Conservation (phyloP, 2,888 invertebrate genomes). For the Luperina nickerlii region DNA sequence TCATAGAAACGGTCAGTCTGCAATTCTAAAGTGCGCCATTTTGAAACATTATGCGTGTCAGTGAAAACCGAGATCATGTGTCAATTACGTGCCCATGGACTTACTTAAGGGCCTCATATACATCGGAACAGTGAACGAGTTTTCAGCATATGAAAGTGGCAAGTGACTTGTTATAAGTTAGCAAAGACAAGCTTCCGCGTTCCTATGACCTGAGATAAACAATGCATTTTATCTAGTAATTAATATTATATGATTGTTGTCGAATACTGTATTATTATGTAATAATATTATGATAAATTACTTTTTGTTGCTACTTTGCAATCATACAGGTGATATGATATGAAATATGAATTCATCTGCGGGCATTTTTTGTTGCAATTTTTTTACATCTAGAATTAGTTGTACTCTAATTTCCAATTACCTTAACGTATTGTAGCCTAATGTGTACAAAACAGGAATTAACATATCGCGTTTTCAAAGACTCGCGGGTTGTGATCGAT, state of each 20-base stretch:
- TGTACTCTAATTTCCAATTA: slow-evolving; percentile 8
- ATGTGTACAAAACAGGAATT: slow-evolving; percentile 3
- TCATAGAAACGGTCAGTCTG: slow-evolving; percentile 32
- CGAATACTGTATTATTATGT: slow-evolving; percentile 25
- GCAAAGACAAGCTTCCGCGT: not conserved
- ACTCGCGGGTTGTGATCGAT: slow-evolving; percentile 22
- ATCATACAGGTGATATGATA: not conserved
- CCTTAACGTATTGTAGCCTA: slow-evolving; percentile 3
- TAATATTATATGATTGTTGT: slow-evolving; percentile 28
- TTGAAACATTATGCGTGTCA: not conserved
- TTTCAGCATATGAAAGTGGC: not conserved
- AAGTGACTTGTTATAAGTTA: not conserved
- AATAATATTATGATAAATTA: slow-evolving; percentile 15
- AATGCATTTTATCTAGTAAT: slow-evolving; percentile 43
- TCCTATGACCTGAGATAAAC: slow-evolving; percentile 31
- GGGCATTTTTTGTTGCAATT: slow-evolving; percentile 12
- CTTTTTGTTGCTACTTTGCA: slow-evolving; percentile 30
- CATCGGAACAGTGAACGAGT: not conserved
- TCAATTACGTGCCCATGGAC: not conserved
- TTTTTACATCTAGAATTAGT: slow-evolving; percentile 14
- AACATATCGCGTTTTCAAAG: slow-evolving; percentile 26
- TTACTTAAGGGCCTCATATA: not conserved
- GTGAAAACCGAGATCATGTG: not conserved
- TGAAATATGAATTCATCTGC: slow-evolving; percentile 15
- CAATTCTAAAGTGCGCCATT: not conserved